A percentile compares a stretch with the other conserved stretches of the same genome.
phyloP scores from a whole-genome alignment of 92 coral and sea anemone species.

The Anthopleura xanthogrammica region DNA sequence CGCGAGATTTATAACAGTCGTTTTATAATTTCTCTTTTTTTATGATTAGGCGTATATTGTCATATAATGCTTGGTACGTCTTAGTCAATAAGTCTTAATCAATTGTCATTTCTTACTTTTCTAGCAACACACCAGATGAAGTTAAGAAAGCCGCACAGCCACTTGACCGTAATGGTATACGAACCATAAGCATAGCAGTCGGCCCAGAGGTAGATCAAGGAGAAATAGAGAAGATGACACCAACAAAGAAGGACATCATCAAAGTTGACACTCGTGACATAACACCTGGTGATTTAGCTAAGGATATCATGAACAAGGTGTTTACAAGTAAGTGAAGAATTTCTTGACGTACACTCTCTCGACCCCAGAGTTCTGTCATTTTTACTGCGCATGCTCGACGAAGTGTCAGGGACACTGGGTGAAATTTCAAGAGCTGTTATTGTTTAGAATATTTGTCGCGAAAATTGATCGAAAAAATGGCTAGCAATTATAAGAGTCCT shows the following conservation, averaged over 20 bases:
- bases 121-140: constrained; percentile 21
- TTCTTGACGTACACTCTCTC: background rate
- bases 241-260: constrained; percentile 42
- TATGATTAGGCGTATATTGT: too few species aligned
- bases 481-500: too few species aligned
- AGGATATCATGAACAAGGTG: constrained; percentile 28
- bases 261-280: constrained; percentile 19
- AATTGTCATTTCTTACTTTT: background rate
- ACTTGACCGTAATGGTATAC: constrained; percentile 42
- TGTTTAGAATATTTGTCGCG: too few species aligned
- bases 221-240: constrained; percentile 40
- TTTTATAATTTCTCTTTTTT: too few species aligned
- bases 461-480: too few species aligned
- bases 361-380: too few species aligned
- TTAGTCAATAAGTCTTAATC: background rate
- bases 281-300: constrained; percentile 29
- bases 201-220: constrained; percentile 57
- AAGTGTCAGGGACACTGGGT: background rate
- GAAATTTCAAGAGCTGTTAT: too few species aligned
- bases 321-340: constrained; percentile 32
- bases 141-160: constrained; percentile 49
- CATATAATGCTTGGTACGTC: background rate
- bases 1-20: too few species aligned
- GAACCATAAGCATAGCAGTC: constrained; percentile 54
- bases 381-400: background rate